Percentiles rank a stretch among this genome's conserved stretches.
These are phyloP conservation scores for Eulemur rubriventer DNA, from an alignment of 2,797 vertebrate genomes.

Conservation along the genomic window DNA sequence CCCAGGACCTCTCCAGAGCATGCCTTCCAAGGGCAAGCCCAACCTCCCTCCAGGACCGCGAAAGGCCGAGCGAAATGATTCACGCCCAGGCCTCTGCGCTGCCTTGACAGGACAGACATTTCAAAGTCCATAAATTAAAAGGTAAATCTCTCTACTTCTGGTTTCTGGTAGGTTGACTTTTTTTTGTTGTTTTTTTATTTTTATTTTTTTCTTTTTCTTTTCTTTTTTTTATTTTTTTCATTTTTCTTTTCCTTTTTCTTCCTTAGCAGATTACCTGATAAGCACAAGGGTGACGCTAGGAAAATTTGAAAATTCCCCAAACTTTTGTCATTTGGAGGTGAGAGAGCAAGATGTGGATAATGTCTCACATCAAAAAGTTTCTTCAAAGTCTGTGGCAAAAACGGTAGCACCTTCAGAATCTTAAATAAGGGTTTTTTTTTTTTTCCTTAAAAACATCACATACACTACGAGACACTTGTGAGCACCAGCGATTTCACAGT, in stretches of 20 bases:
- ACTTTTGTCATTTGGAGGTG: constrained; percentile 69
- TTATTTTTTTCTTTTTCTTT: no score
- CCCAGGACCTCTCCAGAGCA: neutral
- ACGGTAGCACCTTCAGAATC: constrained; percentile 89
- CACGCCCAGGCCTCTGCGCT: neutral
- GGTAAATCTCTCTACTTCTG: constrained; percentile 36
- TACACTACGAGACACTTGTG: constrained; percentile 83
- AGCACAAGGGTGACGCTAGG: constrained; percentile 51
- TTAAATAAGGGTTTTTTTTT: constrained; percentile 85
- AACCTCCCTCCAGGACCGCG: neutral
- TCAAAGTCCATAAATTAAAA: constrained; percentile 63
- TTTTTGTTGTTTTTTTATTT: neutral
- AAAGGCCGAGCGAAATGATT: neutral
- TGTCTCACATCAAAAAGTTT: neutral
- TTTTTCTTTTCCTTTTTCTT: neutral
- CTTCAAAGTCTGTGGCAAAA: constrained; percentile 79
- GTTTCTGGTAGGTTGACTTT: neutral
- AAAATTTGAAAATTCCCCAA: constrained; percentile 29
- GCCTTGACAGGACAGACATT: constrained; percentile 68
- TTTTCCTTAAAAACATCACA: constrained; percentile 81
- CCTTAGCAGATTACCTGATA: constrained; percentile 81
- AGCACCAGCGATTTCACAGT: constrained; percentile 90
- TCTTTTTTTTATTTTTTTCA: neutral
- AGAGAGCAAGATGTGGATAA: neutral
- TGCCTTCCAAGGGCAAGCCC: neutral